A percentile compares a stretch with the other conserved stretches of the same genome.
Conservation (phyloP, 2,888 invertebrate genomes). For the Onchidella celtica region DNA sequence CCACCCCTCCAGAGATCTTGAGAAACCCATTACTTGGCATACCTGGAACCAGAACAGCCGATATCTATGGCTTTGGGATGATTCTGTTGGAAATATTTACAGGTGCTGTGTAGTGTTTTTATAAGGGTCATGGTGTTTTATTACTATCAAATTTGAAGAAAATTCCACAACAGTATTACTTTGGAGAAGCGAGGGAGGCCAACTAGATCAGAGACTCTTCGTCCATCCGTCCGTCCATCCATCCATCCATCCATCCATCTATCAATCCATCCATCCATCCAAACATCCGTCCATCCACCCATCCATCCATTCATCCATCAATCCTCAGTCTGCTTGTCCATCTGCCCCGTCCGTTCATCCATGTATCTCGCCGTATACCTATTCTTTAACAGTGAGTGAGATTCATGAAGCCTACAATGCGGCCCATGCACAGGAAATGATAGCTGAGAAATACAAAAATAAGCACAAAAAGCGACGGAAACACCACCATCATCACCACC, state of each 20-base stretch:
- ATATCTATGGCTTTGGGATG: constrained; percentile 36
- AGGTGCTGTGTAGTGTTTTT: constrained; percentile 12
- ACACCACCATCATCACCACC: constrained; percentile 16
- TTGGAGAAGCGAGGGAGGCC: no score
- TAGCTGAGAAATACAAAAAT: not conserved
- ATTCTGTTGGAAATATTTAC: constrained; percentile 43
- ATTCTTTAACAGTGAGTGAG: constrained; percentile 20
- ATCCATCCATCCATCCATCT: not conserved
- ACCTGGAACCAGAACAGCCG: constrained; percentile 30
- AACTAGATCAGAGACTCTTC: no score
- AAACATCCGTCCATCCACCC: not conserved
- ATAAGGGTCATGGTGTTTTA: not conserved
- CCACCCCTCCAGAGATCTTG: constrained; percentile 33
- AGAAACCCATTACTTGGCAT: constrained; percentile 7
- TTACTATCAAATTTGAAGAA: no score
- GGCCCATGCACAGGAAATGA: constrained; percentile 30
- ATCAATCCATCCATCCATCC: not conserved
- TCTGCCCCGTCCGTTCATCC: no score
- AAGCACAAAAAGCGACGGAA: constrained; percentile 13
- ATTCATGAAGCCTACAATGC: constrained; percentile 28
- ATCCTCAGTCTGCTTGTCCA: not conserved
- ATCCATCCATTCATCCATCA: not conserved
- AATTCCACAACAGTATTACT: no score
- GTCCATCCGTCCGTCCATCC: not conserved
- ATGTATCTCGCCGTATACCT: no score